A percentile compares a stretch with the other conserved stretches of the same genome.
Conservation (phyloP, 37 sponge, comb jelly and placozoan species). For the Amphimedon queenslandica region DNA sequence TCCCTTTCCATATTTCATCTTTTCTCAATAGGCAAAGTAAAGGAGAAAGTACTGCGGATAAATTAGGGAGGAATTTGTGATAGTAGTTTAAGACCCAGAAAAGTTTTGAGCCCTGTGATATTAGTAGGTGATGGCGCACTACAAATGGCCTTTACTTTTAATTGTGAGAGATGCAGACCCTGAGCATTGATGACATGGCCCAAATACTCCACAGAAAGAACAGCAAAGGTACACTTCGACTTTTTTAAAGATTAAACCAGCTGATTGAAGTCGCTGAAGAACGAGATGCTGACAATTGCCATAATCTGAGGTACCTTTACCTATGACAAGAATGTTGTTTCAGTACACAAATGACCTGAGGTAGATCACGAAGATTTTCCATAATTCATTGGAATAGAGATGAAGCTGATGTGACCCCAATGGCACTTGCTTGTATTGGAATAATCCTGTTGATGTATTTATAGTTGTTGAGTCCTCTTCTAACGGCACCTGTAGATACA, state of each 20-base stretch:
- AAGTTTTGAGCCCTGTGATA: neutral
- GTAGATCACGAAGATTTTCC: constrained; percentile 1
- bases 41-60: too few species aligned
- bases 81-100: too few species aligned
- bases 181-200: constrained; percentile 6
- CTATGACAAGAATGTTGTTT: neutral
- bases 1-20: too few species aligned
- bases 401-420: constrained; percentile 7
- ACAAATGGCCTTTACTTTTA: neutral
- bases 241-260: neutral
- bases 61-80: too few species aligned
- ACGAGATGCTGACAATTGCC: neutral
- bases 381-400: neutral
- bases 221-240: constrained; percentile 6
- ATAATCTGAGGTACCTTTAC: neutral
- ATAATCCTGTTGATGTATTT: neutral
- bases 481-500: neutral
- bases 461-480: neutral
- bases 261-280: neutral
- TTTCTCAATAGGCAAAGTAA: too few species aligned
- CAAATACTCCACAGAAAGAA: constrained; percentile 6
- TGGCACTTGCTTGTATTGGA: neutral
- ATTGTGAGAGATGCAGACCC: neutral
- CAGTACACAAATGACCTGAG: constrained; percentile 3
- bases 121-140: constrained; percentile 6